A percentile compares a stretch with the other conserved stretches of the same genome.
Conservation (phyloP, 1,140 invertebrate genomes). For the Triops longicaudatus region DNA sequence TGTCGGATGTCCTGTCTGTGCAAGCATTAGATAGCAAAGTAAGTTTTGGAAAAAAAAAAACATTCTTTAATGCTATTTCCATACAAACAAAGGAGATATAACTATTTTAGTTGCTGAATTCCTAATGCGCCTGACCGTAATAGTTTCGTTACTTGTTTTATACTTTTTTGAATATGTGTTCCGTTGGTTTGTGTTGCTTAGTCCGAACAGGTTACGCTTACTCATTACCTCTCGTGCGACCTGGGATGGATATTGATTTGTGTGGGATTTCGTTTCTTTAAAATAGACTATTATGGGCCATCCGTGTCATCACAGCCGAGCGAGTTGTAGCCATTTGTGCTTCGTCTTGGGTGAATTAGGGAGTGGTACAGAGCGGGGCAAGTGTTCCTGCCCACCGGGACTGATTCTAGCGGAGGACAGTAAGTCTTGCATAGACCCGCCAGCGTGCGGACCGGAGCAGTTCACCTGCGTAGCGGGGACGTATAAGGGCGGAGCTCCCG, state of each 20-base stretch:
- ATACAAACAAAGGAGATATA: no score
- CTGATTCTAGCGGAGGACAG: constrained; percentile 59
- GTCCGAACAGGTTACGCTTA: no score
- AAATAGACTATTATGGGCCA: neutral
- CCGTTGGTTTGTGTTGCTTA: no score
- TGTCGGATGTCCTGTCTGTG: constrained; percentile 42
- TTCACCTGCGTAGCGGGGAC: constrained; percentile 57
- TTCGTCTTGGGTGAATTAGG: constrained; percentile 36
- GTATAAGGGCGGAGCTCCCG: constrained; percentile 37
- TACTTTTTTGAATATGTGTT: no score
- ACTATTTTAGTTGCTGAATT: no score
- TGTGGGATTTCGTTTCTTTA: neutral
- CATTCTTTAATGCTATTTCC: neutral
- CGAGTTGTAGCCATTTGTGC: constrained; percentile 63
- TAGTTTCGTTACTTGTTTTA: no score
- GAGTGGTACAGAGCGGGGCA: constrained; percentile 25
- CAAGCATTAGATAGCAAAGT: constrained; percentile 30
- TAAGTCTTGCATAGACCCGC: constrained; percentile 56
- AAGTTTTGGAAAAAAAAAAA: neutral
- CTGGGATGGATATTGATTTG: no score
- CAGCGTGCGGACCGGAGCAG: constrained; percentile 58
- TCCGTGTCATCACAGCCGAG: constrained; percentile 39
- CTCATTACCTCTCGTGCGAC: no score
- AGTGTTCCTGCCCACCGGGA: constrained; percentile 69
- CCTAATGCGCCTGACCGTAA: no score